Evolutionary conservation across 2,888 invertebrate species (phyloP), one percentile per base, ranked within the genome.

Genomic region (Cordilura impudica): DNA sequence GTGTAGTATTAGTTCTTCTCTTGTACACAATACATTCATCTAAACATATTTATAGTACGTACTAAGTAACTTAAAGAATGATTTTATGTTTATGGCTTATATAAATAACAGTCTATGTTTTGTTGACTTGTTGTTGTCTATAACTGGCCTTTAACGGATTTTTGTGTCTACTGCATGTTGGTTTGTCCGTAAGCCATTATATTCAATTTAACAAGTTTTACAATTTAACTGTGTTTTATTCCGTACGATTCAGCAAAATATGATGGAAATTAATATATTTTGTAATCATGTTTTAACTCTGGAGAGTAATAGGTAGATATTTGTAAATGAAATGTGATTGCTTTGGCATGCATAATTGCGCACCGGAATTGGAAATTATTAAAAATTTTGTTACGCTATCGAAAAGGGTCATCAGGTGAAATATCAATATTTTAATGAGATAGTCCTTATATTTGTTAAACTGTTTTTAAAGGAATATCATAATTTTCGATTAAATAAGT

Each of bases 1-100:
- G 95, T 93, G 67, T 7, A 4, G 35, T 39, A n/a, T 2, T 39
- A 39, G 35, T 39, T 39, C 35, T n/a, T n/a, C 12, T 39, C 35
- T 39, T 10, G 12, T 12, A 10, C 10, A 31, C 10, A 8, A 31
- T 10, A 2, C 31, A 31, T 29, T 10, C 10, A 31, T 10, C 31
- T 8, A 2, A 10, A 4, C 31, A 31, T 31, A 31, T 5, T n/a
- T n/a, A n/a, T n/a, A n/a, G n/a, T n/a, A 31, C 10, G 31, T 7
- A 31, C 2, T 23, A 23, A n/a, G 7, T n/a, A n/a, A n/a, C n/a
- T 10, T 26, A 12, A n/a, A 53, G 51, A 16, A 26, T 53, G n/a
- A 53, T 16, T 14, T 23, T 47, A 43, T 74, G 18, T 29, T 10
- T n/a, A 2, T 7, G 7, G 14, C 43, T 49, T 61, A 56, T 69